These are phyloP conservation scores for Lamproptera curius DNA, from an alignment of 2,888 invertebrate species.

Conservation along the genomic window DNA sequence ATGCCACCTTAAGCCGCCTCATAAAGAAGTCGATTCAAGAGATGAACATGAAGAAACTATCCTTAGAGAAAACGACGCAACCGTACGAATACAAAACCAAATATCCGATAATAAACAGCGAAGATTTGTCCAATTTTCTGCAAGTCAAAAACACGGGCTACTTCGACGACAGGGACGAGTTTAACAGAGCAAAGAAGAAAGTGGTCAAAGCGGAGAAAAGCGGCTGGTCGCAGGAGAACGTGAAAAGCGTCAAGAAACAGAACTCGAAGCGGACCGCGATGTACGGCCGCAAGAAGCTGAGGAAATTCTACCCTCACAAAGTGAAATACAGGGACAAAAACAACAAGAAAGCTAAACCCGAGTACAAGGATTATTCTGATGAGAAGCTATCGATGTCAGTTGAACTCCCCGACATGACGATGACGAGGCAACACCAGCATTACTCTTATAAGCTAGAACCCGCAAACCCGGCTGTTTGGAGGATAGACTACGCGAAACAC, in stretches of 20 bases:
- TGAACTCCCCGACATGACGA: slow-evolving; percentile 42
- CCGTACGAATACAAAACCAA: slow-evolving; percentile 38
- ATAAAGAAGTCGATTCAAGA: slow-evolving; percentile 60
- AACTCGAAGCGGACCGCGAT: slow-evolving; percentile 34
- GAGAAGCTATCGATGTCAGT: slow-evolving; percentile 60
- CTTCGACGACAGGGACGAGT: slow-evolving; percentile 22
- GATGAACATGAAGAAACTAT: slow-evolving; percentile 48
- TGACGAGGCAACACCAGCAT: slow-evolving; percentile 36
- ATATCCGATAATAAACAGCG: slow-evolving; percentile 53
- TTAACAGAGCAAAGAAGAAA: slow-evolving; percentile 26
- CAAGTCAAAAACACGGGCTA: slow-evolving; percentile 39
- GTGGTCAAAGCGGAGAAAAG: slow-evolving; percentile 18
- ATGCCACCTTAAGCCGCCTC: slow-evolving; percentile 44
- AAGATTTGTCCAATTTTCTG: slow-evolving; percentile 52
- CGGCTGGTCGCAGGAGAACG: slow-evolving; percentile 27
- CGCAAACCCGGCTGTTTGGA: slow-evolving; percentile 51
- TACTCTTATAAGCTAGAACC: slow-evolving; percentile 42
- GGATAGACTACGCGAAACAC: slow-evolving; percentile 65
- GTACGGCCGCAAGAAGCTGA: slow-evolving; percentile 51
- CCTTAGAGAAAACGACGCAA: slow-evolving; percentile 41
- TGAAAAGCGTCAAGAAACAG: slow-evolving; percentile 26
- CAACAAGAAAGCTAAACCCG: slow-evolving; percentile 27
- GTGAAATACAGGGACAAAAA: slow-evolving; percentile 58
- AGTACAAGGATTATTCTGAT: slow-evolving; percentile 44
- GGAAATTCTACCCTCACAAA: slow-evolving; percentile 67